phyloP scores from a whole-genome alignment of 2,888 invertebrate genomes.

The Orthosia gracilis region DNA sequence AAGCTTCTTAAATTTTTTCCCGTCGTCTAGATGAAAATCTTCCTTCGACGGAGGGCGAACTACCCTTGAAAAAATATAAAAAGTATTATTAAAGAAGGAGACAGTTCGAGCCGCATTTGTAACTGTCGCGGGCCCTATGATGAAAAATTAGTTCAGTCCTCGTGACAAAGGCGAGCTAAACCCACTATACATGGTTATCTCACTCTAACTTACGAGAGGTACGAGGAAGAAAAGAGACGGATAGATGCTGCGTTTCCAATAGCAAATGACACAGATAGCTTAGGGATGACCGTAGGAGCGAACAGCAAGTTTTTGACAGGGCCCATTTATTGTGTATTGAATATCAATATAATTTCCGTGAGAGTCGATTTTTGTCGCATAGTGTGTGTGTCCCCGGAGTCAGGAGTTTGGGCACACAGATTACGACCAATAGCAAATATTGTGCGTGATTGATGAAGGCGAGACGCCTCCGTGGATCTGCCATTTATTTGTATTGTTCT shows the following conservation, averaged over 20 bases:
- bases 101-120: slow-evolving; percentile 91
- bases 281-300: slow-evolving; percentile 91
- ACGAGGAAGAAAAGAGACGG: slow-evolving; percentile 76
- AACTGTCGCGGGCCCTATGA: slow-evolving; percentile 91
- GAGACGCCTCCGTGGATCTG: slow-evolving; percentile 77
- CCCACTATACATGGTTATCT: slow-evolving; percentile 86
- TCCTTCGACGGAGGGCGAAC: slow-evolving; percentile 87
- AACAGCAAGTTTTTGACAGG: slow-evolving; percentile 91
- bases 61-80: slow-evolving; percentile 90
- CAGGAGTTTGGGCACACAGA: slow-evolving; percentile 89
- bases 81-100: slow-evolving; percentile 92
- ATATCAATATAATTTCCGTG: slow-evolving; percentile 91
- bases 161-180: slow-evolving; percentile 90
- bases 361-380: slow-evolving; percentile 90
- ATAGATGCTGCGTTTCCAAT: slow-evolving; percentile 87
- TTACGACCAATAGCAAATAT: slow-evolving; percentile 90
- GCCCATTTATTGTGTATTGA: slow-evolving; percentile 91
- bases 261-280: slow-evolving; percentile 91
- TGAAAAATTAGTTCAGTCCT: slow-evolving; percentile 91
- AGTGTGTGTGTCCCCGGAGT: slow-evolving; percentile 84
- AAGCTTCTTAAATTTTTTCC: slow-evolving; percentile 87
- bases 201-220: slow-evolving; percentile 76
- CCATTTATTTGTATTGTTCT: slow-evolving; percentile 75
- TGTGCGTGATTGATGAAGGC: slow-evolving; percentile 86
- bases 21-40: slow-evolving; percentile 87